These are phyloP conservation scores for Catostomus latipinnis DNA, from an alignment of 2,797 vertebrate genomes.

Conservation along the genomic window DNA sequence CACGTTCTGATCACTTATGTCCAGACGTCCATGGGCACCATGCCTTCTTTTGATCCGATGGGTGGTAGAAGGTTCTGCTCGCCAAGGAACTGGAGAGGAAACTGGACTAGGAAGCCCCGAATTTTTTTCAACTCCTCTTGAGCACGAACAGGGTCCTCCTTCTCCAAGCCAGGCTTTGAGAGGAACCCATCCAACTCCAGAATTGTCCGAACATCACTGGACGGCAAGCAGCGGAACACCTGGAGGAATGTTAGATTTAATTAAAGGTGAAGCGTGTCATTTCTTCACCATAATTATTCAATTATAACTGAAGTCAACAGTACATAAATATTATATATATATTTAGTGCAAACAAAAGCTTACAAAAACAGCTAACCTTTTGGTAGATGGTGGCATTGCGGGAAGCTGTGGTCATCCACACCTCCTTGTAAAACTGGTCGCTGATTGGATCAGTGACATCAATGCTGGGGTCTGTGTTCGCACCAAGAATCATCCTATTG, in stretches of 20 bases:
- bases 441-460: slow-evolving; percentile 90
- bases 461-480: slow-evolving; percentile 76
- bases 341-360: background rate
- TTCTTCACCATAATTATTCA: too few species aligned
- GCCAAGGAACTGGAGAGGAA: slow-evolving; percentile 90
- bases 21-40: slow-evolving; percentile 97
- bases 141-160: slow-evolving; percentile 84
- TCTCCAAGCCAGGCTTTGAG: slow-evolving; percentile 80
- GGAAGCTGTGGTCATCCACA: slow-evolving; percentile 89
- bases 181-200: slow-evolving; percentile 87
- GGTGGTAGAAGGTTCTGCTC: slow-evolving; percentile 92
- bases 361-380: slow-evolving; percentile 63
- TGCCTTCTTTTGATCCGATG: slow-evolving; percentile 93
- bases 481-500: slow-evolving; percentile 87
- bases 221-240: slow-evolving; percentile 96
- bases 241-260: slow-evolving; percentile 59
- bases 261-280: too few species aligned
- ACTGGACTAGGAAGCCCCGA: slow-evolving; percentile 93
- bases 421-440: slow-evolving; percentile 95
- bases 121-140: slow-evolving; percentile 92
- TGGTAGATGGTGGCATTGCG: slow-evolving; percentile 94
- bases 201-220: slow-evolving; percentile 88
- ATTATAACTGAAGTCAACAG: too few species aligned
- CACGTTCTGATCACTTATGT: slow-evolving; percentile 77
- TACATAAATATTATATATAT: too few species aligned